Percentiles rank a stretch among this genome's conserved stretches.
Conservation (phyloP, 2,888 invertebrate genomes). For the Oxyscelio sp. region DNA sequence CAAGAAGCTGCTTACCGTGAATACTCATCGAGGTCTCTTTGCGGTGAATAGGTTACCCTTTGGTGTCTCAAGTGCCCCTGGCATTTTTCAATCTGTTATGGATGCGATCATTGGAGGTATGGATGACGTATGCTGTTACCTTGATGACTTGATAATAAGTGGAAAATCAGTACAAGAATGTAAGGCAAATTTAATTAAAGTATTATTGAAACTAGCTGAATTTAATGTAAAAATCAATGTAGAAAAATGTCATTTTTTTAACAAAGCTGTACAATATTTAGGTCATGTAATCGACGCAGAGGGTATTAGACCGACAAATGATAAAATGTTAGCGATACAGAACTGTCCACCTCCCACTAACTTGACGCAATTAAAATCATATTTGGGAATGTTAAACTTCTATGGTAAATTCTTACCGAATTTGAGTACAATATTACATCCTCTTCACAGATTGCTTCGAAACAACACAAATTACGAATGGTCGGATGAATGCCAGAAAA, state of each 20-base stretch:
- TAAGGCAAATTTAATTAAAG: not conserved
- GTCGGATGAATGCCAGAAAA: not conserved
- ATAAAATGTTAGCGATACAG: slow-evolving; percentile 21
- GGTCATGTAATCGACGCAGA: slow-evolving; percentile 31
- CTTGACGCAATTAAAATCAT: slow-evolving; percentile 78
- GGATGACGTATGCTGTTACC: slow-evolving; percentile 85
- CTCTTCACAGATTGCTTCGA: not conserved
- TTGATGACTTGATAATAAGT: slow-evolving; percentile 78
- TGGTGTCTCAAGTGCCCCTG: slow-evolving; percentile 30
- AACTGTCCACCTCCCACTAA: slow-evolving; percentile 60
- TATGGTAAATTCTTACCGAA: slow-evolving; percentile 80
- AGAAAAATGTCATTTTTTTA: slow-evolving; percentile 19
- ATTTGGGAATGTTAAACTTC: slow-evolving; percentile 82
- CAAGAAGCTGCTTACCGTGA: slow-evolving; percentile 18
- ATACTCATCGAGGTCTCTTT: slow-evolving; percentile 36
- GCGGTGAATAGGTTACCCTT: slow-evolving; percentile 24
- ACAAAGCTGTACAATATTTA: slow-evolving; percentile 32
- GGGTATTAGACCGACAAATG: slow-evolving; percentile 23
- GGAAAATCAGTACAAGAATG: not conserved
- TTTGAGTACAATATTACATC: not conserved
- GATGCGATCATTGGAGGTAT: not conserved
- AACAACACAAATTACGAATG: not conserved
- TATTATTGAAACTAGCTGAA: slow-evolving; percentile 42
- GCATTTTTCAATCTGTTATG: slow-evolving; percentile 50
- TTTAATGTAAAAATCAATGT: slow-evolving; percentile 6